These are phyloP conservation scores for Gymnoscelis rufifasciata DNA, from an alignment of 2,888 invertebrate species.

Conservation along the genomic window DNA sequence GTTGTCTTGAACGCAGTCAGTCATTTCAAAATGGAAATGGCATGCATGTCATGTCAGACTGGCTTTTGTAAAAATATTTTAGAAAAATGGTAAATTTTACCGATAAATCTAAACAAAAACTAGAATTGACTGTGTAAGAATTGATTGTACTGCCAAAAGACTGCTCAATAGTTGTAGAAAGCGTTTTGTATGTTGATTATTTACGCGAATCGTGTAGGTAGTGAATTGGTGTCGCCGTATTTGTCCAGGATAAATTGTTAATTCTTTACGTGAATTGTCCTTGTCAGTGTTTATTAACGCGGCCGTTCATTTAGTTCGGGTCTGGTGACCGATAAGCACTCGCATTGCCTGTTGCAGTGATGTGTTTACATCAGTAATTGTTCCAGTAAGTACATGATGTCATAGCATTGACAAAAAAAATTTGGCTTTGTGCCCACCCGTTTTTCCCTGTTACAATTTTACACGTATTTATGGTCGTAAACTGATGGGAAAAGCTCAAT, in stretches of 20 bases:
- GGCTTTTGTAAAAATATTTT: constrained; percentile 55
- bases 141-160: constrained; percentile 44
- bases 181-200: constrained; percentile 36
- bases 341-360: constrained; percentile 54
- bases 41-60: constrained; percentile 74
- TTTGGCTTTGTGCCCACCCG: constrained; percentile 77
- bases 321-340: constrained; percentile 41
- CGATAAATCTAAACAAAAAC: constrained; percentile 34
- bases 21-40: constrained; percentile 65
- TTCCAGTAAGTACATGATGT: constrained; percentile 74
- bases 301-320: constrained; percentile 26
- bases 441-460: constrained; percentile 61
- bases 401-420: constrained; percentile 70
- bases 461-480: constrained; percentile 58
- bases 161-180: constrained; percentile 33
- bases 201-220: constrained; percentile 63
- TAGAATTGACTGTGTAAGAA: constrained; percentile 28
- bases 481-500: constrained; percentile 61
- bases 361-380: constrained; percentile 76
- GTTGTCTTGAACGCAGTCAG: constrained; percentile 61
- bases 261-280: constrained; percentile 40
- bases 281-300: constrained; percentile 39
- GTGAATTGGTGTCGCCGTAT: constrained; percentile 63
- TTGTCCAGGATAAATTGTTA: constrained; percentile 46
- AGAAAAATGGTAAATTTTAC: constrained; percentile 52